Base-by-base conservation (phyloP, 2,113 vertebrate genomes). In the Ammodytes dubius region DNA sequence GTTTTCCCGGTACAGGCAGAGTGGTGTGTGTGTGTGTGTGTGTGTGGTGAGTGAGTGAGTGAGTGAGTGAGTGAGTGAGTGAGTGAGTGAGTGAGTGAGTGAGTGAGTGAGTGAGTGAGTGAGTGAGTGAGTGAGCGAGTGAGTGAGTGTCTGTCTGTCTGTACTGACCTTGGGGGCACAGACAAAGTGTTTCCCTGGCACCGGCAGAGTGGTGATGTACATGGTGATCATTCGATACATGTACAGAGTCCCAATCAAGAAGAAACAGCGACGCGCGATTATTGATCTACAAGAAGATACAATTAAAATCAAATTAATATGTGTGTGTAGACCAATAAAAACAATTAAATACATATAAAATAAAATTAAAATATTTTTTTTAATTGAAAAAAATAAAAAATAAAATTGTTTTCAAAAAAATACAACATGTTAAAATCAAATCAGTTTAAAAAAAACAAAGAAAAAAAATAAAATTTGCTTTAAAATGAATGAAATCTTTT, bases 221-320 rank as follows among this genome's bases (percentile, higher is more conserved):
- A 99, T 99, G 50, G 98, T 99, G 82, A 99, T 83, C 47, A 97
- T 98, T 88, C 98, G 96, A 58, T 99, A 99, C 74, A 99, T 94
- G 93, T 99, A 99, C 57, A 99, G 91, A 7, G 97, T 99, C 71
- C 98, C 98, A 56, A 99, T 94, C 77, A 99, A 95, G 92, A 99
- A 99, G 93, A 99, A 98, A 88, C 97, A 99, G 54, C 98, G 96
- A 3, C 98, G 97, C 2, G 95, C 97, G 35, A 98, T 86, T 58
- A 99, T 99, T 5, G 98, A 93, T 91, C 98, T 99, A 92, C 27
- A 61, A 4, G 54, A 3, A 40, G 14, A 15, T 4, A 17, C 1
- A 7, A 40, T 17, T 50, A 2, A 57, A 19, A 35, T 57, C 7
- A 8, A 27, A 27, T 27, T 27, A 27, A 27, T 27, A 27, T 27